Base-by-base conservation (phyloP, 2,888 invertebrate genomes). In the Drosophila prolongata region DNA sequence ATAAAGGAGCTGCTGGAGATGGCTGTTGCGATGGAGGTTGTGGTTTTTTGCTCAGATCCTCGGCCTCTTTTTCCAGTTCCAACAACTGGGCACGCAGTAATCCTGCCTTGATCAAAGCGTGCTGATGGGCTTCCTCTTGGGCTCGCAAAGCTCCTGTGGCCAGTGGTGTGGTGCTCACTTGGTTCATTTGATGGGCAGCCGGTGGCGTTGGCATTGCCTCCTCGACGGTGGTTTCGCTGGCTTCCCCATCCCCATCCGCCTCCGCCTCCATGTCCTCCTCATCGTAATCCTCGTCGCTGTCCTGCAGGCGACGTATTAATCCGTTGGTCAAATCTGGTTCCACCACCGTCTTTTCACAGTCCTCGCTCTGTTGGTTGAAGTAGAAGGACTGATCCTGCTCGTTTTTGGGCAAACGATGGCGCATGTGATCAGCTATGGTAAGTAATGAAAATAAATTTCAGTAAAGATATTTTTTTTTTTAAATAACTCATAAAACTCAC, bases 281-380 rank as follows among this genome's bases (percentile, higher is more conserved):
- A 65, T 91, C 91, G 54, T 84, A 91, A 57, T 91, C 91, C 59
- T 91, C 92, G 53, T 92, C 91, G 59, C 91, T 91, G 75, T 92
- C 92, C 50, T 91, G 91, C 66, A 91, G 79, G 11, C 91, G 91
- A 5, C 91, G 87, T 66, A 91, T 91, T 0, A 92, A 79, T 1
- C 92, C 92, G 47, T 92, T 91, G n/a, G 91, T 91, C 3, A 92
- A 80, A 56, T 92, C 92, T 3, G 92, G 92, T 50, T 92, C 92
- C n/a, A 92, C 92, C 3, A 92, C 87, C 0, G 91, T 92, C 71
- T 92, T 91, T 52, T 91, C 91, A 19, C 90, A 90, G 42, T 90
- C 89, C 71, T 91, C 80, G 54, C 82, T 91, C 60, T 91, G 91
- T 53, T 89, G 88, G 49, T 89, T 87, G 9, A 90, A 88, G 71